phyloP scores from a whole-genome alignment of 2,888 invertebrate genomes.

The Anticlea derivata region DNA sequence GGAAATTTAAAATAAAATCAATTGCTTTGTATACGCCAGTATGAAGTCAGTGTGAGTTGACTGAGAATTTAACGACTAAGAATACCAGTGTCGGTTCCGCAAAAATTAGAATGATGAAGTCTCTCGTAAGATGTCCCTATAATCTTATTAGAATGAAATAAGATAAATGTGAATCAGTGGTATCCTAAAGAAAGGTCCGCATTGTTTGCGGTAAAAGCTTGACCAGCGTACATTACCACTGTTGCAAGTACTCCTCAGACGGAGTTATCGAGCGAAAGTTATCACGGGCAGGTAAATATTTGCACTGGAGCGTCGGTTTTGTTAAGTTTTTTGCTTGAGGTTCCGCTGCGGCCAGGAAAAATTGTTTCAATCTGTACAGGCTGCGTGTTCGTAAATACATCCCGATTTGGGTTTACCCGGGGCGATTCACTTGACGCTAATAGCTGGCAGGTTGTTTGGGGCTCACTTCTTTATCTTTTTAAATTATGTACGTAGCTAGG shows the following conservation, averaged over 20 bases:
- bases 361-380: conserved; percentile 56
- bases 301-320: conserved; percentile 67
- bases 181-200: background rate
- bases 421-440: conserved; percentile 39
- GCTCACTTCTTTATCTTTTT: conserved; percentile 28
- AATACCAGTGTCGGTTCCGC: no score
- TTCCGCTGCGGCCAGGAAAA: conserved; percentile 60
- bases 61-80: no score
- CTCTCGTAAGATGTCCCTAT: no score
- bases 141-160: no score
- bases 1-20: no score
- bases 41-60: no score
- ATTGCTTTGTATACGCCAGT: no score
- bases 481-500: no score
- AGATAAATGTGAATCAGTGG: background rate
- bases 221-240: conserved; percentile 48
- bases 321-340: conserved; percentile 62
- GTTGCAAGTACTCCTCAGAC: conserved; percentile 58
- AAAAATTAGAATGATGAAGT: no score
- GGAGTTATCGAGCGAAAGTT: conserved; percentile 69
- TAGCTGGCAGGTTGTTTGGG: conserved; percentile 28
- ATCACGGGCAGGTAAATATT: conserved; percentile 75
- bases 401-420: conserved; percentile 42
- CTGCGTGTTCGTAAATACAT: conserved; percentile 54
- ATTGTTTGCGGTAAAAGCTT: conserved; percentile 29